Conservation (phyloP, 1,140 invertebrate species). For the Zaprionus lachaisei region DNA sequence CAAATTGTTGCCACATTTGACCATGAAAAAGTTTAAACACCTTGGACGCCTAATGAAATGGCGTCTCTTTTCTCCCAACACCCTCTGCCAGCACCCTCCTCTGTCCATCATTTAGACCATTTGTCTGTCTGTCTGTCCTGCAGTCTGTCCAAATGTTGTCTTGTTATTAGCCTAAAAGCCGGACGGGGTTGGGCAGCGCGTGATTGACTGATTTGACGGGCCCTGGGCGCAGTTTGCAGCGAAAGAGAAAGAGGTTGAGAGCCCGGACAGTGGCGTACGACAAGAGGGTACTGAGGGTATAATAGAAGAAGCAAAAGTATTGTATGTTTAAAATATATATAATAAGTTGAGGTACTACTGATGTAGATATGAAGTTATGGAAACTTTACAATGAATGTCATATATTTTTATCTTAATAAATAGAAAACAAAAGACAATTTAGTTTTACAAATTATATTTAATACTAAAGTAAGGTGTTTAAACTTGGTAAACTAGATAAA, state of each 20-base stretch:
- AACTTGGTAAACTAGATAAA: too few relatives aligned
- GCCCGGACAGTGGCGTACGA: neutral
- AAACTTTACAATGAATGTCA: too few relatives aligned
- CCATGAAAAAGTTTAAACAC: slow-evolving; percentile 83
- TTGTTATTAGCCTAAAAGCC: slow-evolving; percentile 65
- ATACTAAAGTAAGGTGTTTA: too few relatives aligned
- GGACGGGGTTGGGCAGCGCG: slow-evolving; percentile 45
- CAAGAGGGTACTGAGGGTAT: neutral
- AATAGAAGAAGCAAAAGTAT: neutral
- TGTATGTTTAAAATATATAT: neutral
- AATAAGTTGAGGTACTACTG: too few relatives aligned
- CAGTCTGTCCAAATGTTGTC: slow-evolving; percentile 35
- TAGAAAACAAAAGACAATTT: neutral
- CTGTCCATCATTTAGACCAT: neutral
- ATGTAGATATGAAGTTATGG: too few relatives aligned
- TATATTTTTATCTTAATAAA: neutral
- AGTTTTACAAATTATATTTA: neutral
- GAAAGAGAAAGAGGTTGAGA: neutral
- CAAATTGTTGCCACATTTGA: slow-evolving; percentile 65
- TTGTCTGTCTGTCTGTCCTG: neutral
- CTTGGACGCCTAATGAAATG: slow-evolving; percentile 57
- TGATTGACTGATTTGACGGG: slow-evolving; percentile 40
- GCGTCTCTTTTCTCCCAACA: neutral
- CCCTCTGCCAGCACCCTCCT: neutral
- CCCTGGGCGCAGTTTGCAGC: slow-evolving; percentile 14